A percentile compares a stretch with the other conserved stretches of the same genome.
These are phyloP conservation scores for Epizoanthus ramosus DNA, from an alignment of 92 coral and sea anemone genomes.

Conservation along the genomic window DNA sequence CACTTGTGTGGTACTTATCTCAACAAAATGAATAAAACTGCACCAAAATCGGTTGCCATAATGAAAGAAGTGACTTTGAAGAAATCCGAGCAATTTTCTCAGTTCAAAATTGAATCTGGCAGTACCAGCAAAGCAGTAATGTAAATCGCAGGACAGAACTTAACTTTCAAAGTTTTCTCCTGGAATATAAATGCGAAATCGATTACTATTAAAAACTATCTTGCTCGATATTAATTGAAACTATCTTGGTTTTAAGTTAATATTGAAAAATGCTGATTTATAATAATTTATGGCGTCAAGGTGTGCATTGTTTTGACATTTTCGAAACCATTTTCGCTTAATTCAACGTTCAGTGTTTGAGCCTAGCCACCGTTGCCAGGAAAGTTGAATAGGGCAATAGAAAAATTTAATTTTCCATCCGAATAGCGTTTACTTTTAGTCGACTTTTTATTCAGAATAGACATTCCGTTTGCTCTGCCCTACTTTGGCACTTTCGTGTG, in stretches of 20 bases:
- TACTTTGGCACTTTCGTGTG: neutral
- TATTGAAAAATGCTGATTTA: neutral
- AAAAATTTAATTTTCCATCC: constrained; percentile 34
- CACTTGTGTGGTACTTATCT: neutral
- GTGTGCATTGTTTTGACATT: neutral
- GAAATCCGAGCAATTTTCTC: neutral
- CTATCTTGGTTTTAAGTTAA: neutral
- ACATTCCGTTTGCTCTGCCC: neutral
- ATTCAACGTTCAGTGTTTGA: neutral
- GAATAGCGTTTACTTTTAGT: constrained; percentile 25
- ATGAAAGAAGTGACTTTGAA: constrained; percentile 3
- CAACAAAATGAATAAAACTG: neutral
- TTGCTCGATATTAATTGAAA: too few species aligned
- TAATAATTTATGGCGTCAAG: neutral
- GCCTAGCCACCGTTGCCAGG: constrained; percentile 19
- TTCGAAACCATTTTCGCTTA: constrained; percentile 4
- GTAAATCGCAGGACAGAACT: neutral
- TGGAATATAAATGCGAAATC: neutral
- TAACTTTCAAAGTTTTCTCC: neutral
- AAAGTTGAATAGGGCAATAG: neutral
- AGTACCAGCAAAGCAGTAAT: neutral
- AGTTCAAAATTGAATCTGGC: neutral
- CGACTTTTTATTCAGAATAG: constrained; percentile 5
- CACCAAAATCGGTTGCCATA: neutral
- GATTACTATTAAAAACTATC: neutral